phyloP scores from a whole-genome alignment of 2,113 vertebrate genomes.

The Lamprologus speciosus region DNA sequence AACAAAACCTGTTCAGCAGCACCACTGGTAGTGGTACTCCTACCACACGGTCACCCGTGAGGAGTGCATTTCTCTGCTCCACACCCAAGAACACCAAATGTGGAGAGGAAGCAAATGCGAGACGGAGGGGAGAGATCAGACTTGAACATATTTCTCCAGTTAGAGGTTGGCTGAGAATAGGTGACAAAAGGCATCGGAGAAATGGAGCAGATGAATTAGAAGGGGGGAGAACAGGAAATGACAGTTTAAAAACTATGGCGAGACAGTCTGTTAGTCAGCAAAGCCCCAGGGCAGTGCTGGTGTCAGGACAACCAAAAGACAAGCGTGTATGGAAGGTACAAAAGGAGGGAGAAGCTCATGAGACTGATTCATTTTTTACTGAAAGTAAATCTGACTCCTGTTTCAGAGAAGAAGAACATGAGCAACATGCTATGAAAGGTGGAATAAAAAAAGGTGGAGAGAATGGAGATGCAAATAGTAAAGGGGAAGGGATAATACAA shows the following conservation, averaged over 20 bases:
- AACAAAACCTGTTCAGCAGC: slow-evolving; percentile 58
- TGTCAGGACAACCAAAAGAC: neutral
- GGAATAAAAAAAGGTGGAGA: neutral
- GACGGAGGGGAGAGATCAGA: neutral
- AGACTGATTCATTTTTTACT: neutral
- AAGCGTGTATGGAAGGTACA: neutral
- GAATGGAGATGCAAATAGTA: neutral
- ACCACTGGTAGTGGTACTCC: slow-evolving; percentile 20
- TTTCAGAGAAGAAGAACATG: neutral
- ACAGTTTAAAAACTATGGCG: neutral
- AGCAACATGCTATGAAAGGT: neutral
- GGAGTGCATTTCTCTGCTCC: slow-evolving; percentile 57
- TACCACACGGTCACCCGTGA: slow-evolving; percentile 14
- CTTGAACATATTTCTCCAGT: slow-evolving; percentile 51
- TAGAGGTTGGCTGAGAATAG: slow-evolving; percentile 26
- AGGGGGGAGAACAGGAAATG: neutral
- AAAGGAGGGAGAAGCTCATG: neutral
- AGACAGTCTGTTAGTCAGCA: neutral
- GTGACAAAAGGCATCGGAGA: neutral
- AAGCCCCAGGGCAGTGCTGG: neutral
- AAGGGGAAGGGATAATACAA: neutral
- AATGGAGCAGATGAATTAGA: neutral
- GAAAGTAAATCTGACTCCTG: neutral
- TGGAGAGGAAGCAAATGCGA: slow-evolving; percentile 1
- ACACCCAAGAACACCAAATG: slow-evolving; percentile 52